Base-by-base conservation (phyloP, 2,888 invertebrate genomes). In the Pristionchus maxplancki region DNA sequence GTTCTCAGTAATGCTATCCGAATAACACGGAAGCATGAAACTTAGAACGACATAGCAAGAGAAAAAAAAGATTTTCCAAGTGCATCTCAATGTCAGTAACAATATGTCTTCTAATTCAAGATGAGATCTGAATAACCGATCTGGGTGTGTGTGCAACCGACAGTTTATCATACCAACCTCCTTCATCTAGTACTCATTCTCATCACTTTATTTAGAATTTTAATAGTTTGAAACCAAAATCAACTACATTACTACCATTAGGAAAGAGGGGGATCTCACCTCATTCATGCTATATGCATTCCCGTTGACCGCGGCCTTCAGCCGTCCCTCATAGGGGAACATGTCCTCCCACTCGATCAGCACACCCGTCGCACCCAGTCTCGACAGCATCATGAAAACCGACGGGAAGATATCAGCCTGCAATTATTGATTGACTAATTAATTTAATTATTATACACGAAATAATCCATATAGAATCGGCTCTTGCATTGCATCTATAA, bases 341-440 rank as follows among this genome's bases (percentile, higher is more conserved):
- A 97, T 97, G 93, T 97, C 97, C 95, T 97, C 97, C 94, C 97
- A 97, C 94, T 97, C 97, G 67, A 97, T 95, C 17, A 97, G 95
- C 15, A 97, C 94, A 0, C 82, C 64, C 40, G 97, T 97, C 0
- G 96, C 97, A n/a, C 97, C 97, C 67, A 96, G 94, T 40, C 95
- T 95, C 84, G 95, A 96, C 15, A 97, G 94, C 89, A 96, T 95
- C 0, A 96, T 96, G 89, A 97, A 96, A 0, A 97, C 93, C 92
- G 95, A 91, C 88, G 95, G 93, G 87, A 95, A 94, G 91, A 95
- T 96, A 37, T 92, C 90, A 3, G 97, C 93, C 91, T 93, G 88
- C 87, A 90, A 71, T 28, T 37, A 13, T 28, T 31, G 44, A 71
- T 31, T 71, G n/a, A n/a, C n/a, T 58, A 58, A 8, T 58, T n/a